Percentiles rank a stretch among this genome's conserved stretches.
phyloP scores from a whole-genome alignment of 1,140 invertebrate genomes.

The Bacillus rossius region DNA sequence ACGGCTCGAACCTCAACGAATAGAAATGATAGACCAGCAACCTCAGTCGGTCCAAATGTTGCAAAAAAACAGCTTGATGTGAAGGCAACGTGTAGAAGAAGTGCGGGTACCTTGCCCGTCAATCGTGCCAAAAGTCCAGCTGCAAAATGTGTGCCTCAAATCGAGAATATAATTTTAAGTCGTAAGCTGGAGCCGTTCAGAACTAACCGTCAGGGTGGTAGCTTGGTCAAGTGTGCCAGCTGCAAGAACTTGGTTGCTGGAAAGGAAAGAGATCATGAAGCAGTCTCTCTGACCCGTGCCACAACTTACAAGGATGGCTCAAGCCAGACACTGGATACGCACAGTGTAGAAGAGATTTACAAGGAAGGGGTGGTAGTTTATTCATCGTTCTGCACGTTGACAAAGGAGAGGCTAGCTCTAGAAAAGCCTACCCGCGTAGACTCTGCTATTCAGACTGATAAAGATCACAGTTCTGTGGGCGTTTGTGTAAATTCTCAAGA shows the following conservation, averaged over 20 bases:
- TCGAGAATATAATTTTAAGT: neutral
- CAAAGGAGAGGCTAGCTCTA: neutral
- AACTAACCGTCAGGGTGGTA: neutral
- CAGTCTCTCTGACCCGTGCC: neutral
- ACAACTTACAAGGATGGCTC: conserved; percentile 27
- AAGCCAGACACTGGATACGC: conserved; percentile 38
- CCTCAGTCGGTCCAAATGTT: neutral
- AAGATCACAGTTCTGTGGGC: neutral
- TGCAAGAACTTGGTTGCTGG: neutral
- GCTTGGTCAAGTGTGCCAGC: neutral
- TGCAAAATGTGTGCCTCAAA: neutral
- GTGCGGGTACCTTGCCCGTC: too few species aligned
- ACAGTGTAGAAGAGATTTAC: conserved; percentile 30
- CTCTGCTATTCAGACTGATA: neutral
- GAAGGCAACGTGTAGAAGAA: neutral
- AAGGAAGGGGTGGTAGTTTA: conserved; percentile 36
- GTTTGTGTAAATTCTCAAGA: neutral
- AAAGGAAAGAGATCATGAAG: neutral
- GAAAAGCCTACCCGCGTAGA: neutral
- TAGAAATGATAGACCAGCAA: neutral
- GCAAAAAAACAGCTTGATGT: neutral
- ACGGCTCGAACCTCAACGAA: neutral
- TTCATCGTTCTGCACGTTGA: neutral
- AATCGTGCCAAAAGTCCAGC: neutral
- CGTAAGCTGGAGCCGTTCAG: neutral